Evolutionary conservation across 2,113 vertebrate genomes (phyloP).

Genomic region (Miniopterus natalensis): DNA sequence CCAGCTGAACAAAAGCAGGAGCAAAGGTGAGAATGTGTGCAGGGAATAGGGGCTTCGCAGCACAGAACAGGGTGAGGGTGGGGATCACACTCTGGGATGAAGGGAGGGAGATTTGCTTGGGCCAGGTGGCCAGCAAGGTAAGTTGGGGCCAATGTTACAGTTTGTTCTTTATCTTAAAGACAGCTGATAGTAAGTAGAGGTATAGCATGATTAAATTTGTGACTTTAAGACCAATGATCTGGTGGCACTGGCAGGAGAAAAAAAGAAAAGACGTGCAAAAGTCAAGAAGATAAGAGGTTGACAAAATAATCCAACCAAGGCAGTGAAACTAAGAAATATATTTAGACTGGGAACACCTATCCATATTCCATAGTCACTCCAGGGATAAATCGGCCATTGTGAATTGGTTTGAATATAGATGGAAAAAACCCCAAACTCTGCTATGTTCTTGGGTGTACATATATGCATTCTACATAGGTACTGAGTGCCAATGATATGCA

Average conservation of each 20-base stretch:
- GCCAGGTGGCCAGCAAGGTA: neutral
- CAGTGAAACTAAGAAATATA: constrained; percentile 6
- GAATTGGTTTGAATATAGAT: neutral
- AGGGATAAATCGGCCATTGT: neutral
- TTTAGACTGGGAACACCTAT: neutral
- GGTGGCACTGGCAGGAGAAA: neutral
- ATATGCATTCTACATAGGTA: neutral
- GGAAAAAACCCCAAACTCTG: neutral
- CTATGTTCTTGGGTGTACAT: neutral
- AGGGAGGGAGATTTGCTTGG: neutral
- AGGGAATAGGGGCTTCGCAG: neutral
- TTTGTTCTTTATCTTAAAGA: constrained; percentile 33
- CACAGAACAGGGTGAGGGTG: neutral
- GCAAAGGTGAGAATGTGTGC: neutral
- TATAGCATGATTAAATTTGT: neutral
- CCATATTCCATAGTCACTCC: neutral
- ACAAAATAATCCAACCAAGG: constrained; percentile 4
- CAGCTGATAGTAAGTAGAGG: constrained; percentile 2
- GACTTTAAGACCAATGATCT: neutral
- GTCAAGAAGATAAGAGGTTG: neutral
- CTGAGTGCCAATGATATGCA: neutral
- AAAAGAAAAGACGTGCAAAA: constrained; percentile 10
- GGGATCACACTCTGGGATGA: neutral
- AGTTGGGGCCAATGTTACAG: neutral
- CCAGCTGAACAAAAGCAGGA: constrained; percentile 38